Conservation (phyloP, 2,113 vertebrate species). For the Colius striatus region DNA sequence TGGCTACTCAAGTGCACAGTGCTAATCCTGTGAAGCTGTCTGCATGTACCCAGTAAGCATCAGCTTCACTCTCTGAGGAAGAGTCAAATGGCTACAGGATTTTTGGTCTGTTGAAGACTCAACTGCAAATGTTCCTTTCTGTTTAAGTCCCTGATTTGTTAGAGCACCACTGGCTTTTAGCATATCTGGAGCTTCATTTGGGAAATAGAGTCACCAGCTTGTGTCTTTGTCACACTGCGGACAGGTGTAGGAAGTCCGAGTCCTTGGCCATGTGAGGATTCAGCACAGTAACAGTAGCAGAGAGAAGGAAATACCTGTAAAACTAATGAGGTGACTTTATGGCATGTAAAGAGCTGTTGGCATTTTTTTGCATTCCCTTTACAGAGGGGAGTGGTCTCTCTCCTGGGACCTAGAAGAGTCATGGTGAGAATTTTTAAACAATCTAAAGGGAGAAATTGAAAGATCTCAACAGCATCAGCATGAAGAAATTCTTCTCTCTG, state of each 20-base stretch:
- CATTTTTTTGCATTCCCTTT: background rate
- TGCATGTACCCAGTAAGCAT: background rate
- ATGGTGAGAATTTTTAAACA: background rate
- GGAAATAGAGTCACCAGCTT: background rate
- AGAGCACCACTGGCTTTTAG: background rate
- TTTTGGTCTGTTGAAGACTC: background rate
- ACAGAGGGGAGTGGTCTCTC: background rate
- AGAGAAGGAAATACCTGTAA: background rate
- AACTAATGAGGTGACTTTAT: background rate
- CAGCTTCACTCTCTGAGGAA: background rate
- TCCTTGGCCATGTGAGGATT: accelerated
- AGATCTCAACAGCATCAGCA: accelerated
- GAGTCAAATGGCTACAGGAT: background rate
- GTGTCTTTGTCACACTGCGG: background rate
- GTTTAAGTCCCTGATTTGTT: background rate
- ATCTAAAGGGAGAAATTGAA: background rate
- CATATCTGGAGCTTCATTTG: background rate
- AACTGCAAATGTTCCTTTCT: background rate
- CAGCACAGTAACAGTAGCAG: accelerated
- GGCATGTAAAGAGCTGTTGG: background rate
- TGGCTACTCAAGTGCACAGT: background rate
- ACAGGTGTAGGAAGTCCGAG: background rate
- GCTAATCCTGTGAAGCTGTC: background rate
- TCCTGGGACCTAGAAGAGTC: background rate
- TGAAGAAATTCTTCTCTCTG: background rate